These are phyloP conservation scores for human DNA, from an alignment of 2,113 vertebrate species.

Conservation along the genomic window GRCh38 chr14:24322001-24322500, in stretches of 20 bases:
- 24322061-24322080: conserved; percentile 89
- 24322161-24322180: conserved; percentile 87
- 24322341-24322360: background rate
- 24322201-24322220: conserved; percentile 91
- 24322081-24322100: conserved; percentile 90
- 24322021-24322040: background rate
- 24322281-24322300: background rate
- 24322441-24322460: background rate
- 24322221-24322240: conserved; percentile 83
- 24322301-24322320: background rate
- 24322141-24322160: conserved; percentile 92
- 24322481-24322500: background rate
- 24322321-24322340: background rate
- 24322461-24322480: background rate
- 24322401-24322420: background rate
- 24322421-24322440: background rate
- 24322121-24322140: conserved; percentile 93
- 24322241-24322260: background rate
- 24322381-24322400: background rate
- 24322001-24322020: background rate
- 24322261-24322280: background rate
- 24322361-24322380: background rate
- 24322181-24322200: conserved; percentile 92
- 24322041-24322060: background rate
- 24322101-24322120: conserved; percentile 90